phyloP scores from a whole-genome alignment of 1,140 invertebrate genomes.

The Tribolium castaneum region DNA sequence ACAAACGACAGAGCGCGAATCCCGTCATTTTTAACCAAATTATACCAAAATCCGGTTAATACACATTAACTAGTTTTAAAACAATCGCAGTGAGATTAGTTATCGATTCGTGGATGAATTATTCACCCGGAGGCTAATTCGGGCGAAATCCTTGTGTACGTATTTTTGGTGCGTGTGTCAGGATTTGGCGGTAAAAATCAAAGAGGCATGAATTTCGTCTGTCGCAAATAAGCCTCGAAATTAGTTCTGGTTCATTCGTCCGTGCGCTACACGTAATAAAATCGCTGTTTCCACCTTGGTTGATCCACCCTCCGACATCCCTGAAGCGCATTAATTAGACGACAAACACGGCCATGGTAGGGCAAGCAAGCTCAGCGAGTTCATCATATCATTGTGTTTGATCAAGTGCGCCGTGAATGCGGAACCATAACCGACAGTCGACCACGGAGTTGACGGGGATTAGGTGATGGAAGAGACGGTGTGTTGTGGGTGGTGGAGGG shows the following conservation, averaged over 20 bases:
- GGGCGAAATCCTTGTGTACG: background rate
- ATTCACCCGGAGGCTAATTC: slow-evolving; percentile 3
- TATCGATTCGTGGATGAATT: slow-evolving; percentile 6
- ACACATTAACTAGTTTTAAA: too few relatives aligned
- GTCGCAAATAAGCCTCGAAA: slow-evolving; percentile 15
- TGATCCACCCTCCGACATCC: background rate
- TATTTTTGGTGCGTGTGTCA: slow-evolving; percentile 23
- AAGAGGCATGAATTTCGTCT: slow-evolving; percentile 1
- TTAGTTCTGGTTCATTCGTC: slow-evolving; percentile 20
- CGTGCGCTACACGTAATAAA: background rate
- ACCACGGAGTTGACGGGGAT: slow-evolving; percentile 25
- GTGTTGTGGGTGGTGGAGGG: slow-evolving; percentile 7
- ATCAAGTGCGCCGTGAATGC: slow-evolving; percentile 30
- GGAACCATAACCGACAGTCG: slow-evolving; percentile 29
- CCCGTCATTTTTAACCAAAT: too few relatives aligned
- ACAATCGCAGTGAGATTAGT: background rate
- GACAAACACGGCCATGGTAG: slow-evolving; percentile 25
- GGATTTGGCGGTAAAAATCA: slow-evolving; percentile 9
- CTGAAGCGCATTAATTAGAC: slow-evolving; percentile 33
- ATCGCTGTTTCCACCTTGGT: background rate
- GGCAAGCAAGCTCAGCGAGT: slow-evolving; percentile 34
- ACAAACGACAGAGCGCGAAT: background rate
- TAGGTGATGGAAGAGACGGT: slow-evolving; percentile 23
- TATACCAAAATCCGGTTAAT: too few relatives aligned
- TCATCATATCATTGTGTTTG: slow-evolving; percentile 35